Base-by-base conservation (phyloP, 2,888 invertebrate species). In the Ceriagrion tenellum region DNA sequence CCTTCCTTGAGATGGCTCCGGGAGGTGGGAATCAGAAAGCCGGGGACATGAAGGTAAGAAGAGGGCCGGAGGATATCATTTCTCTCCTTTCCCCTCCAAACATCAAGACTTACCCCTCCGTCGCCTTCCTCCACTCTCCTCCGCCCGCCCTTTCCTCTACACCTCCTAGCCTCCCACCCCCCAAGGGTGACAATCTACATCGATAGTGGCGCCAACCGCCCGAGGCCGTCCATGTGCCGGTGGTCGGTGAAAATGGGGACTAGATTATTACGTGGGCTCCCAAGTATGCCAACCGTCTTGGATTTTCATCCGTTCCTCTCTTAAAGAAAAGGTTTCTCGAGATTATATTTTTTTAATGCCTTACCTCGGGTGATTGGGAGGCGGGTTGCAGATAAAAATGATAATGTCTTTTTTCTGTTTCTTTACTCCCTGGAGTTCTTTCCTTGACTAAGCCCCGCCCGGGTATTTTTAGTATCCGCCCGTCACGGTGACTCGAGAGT, bases 61-160 rank as follows among this genome's bases (percentile, higher is more conserved):
- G 47, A 47, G n/a, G n/a, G 69, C 69, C 81, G 81, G 30, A 35
- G 81, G 81, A 81, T 81, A 81, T 81, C 81, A 35, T 81, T 30
- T 69, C 47, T 47, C 69, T 69, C 35, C 81, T 81, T 81, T 81
- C 81, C 16, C 30, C 35, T 16, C 35, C 81, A 81, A 35, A 81
- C 30, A 26, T 81, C 35, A 81, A 81, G 35, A 81, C 81, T 81
- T 20, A 26, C 69, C 69, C 59, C 59, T 59, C 59, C 59, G 20
- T 59, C 59, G 59, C 20, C 12, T 59, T 59, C 16, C 20, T 12
- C 12, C 59, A 2, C 47, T 47, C 47, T 8, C 47, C 20, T 59
- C 59, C 20, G 2, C 59, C 2, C 4, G 26, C 69, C 23, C 69
- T 23, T 26, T 69, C n/a, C 1, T 20, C 20, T 20, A 3, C 59